phyloP scores from a whole-genome alignment of 2,797 vertebrate species.

The Spinus olivaceus region DNA sequence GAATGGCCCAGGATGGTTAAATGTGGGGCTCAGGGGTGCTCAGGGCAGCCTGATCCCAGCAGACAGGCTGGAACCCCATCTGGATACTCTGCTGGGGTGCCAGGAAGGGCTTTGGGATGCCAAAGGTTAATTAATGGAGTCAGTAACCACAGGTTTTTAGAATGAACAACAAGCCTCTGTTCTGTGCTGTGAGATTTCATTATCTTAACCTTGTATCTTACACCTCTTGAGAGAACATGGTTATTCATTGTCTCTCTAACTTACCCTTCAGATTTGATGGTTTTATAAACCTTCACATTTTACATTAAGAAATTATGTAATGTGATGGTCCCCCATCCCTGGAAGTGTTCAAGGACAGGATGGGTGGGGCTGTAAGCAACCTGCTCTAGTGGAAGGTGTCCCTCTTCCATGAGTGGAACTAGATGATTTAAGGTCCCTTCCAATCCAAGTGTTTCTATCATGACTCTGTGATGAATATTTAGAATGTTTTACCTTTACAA shows the following conservation, averaged over 20 bases:
- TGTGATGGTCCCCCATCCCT: not conserved
- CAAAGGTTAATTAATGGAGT: not conserved
- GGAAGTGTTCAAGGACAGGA: not conserved
- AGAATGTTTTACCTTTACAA: not conserved
- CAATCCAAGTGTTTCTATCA: not conserved
- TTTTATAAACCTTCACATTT: constrained; percentile 1
- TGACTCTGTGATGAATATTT: not conserved
- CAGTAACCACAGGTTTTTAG: not conserved
- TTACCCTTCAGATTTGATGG: not conserved
- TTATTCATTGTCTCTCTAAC: not conserved
- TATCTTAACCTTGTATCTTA: not conserved
- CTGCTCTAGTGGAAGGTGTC: not conserved
- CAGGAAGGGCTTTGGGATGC: not conserved
- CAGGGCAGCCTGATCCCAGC: not conserved
- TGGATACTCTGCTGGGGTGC: not conserved
- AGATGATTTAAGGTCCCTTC: not conserved
- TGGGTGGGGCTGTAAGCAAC: not conserved
- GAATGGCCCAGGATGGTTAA: not conserved
- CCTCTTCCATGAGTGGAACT: not conserved
- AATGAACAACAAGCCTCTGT: not conserved
- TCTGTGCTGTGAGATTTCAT: not conserved
- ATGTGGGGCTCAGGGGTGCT: rapidly evolving
- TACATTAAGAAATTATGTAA: not conserved
- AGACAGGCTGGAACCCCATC: not conserved
- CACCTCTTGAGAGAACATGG: not conserved